phyloP scores from a whole-genome alignment of 2,888 invertebrate genomes.

The Drosophila paranaensis region DNA sequence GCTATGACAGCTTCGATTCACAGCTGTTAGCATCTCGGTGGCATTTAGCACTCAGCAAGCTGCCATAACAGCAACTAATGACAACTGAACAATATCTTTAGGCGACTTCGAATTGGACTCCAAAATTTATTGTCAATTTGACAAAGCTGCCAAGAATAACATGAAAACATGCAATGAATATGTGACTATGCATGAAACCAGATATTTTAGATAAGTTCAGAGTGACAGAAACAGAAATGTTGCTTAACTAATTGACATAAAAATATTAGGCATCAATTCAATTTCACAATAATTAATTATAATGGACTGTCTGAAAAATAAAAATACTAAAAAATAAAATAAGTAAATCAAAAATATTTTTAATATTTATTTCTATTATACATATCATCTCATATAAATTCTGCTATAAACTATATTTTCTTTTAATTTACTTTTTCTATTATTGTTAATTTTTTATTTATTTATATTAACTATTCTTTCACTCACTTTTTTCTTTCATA shows the following conservation, averaged over 20 bases:
- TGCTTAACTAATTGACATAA: not conserved
- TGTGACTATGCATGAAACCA: not conserved
- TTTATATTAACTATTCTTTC: not conserved
- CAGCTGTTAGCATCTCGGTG: not conserved
- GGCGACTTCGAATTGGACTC: not conserved
- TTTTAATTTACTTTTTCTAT: no score
- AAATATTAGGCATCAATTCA: not conserved
- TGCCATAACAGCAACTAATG: not conserved
- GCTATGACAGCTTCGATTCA: not conserved
- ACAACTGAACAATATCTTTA: not conserved
- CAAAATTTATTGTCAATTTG: not conserved
- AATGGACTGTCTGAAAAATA: no score
- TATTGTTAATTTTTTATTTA: not conserved
- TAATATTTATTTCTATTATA: no score
- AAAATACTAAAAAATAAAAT: no score
- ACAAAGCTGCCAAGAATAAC: slow-evolving; percentile 2
- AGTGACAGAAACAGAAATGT: not conserved
- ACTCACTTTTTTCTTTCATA: no score
- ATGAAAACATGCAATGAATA: not conserved
- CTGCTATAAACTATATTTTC: no score
- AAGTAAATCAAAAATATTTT: no score
- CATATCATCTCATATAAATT: no score
- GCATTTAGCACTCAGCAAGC: not conserved
- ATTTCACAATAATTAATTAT: no score
- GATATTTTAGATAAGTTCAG: not conserved